Evolutionary conservation across 2,113 vertebrate genomes (phyloP), one percentile per base, ranked within the genome.

Genomic region (Elachura formosa): DNA sequence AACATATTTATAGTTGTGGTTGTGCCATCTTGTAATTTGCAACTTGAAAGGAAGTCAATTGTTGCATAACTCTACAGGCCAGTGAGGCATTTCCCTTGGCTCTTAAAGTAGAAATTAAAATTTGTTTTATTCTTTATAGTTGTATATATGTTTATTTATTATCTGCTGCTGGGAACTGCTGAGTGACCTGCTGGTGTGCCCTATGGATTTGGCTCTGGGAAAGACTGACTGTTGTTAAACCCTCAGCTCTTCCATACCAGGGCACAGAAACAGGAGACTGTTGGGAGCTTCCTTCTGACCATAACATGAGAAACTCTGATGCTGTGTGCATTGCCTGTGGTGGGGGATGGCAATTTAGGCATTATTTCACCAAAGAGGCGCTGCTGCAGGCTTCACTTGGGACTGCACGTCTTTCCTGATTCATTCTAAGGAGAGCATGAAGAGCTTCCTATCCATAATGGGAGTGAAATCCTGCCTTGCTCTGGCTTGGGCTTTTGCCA

Each of bases 271-370:
- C 0, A 3, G 20, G 72, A 90, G 54, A 36, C 51, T 66, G 25
- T 0, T 0, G 1, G 41, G 71, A 71, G 21, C 67, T 89, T 81
- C 73, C 62, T 3, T 51, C 54, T 56, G 75, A 58, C 31, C 0
- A 0, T n/a, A 28, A 51, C 0, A 0, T 34, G 34, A 77, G 69
- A 58, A 75, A 66, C 36, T 40, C 55, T 8, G 5, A 6, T 6
- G 3, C 7, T 34, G 10, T 16, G 25, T 0, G 2, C 3, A 1
- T 6, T 85, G 49, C 54, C 26, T 0, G 0, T 18, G 22, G 14
- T 40, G 46, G 25, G 59, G 59, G 38, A 34, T 95, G 59, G 81
- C 76, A 84, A 34, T 64, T 20, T 12, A 76, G 66, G 20, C 62
- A 31, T 87, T 87, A 23, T 61, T 62, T 89, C 40, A 43, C 48